Percentiles rank a stretch among this genome's conserved stretches.
These are phyloP conservation scores for Mesoclemmys tuberculata DNA, from an alignment of 2,113 vertebrate species.

Conservation along the genomic window DNA sequence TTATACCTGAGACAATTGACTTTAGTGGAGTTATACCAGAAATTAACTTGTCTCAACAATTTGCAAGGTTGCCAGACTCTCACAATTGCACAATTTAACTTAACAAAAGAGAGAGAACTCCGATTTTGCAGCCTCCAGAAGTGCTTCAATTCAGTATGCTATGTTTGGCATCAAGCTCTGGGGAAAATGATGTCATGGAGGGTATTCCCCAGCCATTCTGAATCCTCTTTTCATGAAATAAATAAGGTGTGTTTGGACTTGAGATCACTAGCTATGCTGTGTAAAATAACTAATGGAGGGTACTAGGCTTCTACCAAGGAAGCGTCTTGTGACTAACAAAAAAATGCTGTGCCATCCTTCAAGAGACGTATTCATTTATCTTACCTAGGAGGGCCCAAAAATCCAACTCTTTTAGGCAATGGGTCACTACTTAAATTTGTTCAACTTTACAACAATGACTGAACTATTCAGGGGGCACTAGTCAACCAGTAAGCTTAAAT, in stretches of 20 bases:
- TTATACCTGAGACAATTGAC: slow-evolving; percentile 18
- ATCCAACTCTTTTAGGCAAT: background rate
- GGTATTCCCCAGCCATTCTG: background rate
- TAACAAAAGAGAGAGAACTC: slow-evolving; percentile 2
- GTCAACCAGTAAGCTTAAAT: too few species aligned
- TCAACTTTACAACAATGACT: background rate
- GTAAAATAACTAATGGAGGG: background rate
- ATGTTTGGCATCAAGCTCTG: background rate
- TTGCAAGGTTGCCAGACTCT: background rate
- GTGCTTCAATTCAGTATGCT: background rate
- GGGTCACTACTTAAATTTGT: background rate
- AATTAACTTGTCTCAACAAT: slow-evolving; percentile 10
- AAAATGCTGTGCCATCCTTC: background rate
- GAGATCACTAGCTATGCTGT: background rate
- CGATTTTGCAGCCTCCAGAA: background rate
- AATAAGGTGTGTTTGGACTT: background rate
- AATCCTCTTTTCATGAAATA: background rate
- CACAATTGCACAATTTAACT: slow-evolving; percentile 20
- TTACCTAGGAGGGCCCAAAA: background rate
- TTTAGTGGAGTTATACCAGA: background rate
- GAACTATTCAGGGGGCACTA: too few species aligned
- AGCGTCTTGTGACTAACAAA: background rate
- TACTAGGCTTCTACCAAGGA: background rate
- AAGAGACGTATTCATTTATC: background rate
- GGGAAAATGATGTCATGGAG: background rate